Conservation (phyloP, 2,888 invertebrate species). For the Trachelus stipa region DNA sequence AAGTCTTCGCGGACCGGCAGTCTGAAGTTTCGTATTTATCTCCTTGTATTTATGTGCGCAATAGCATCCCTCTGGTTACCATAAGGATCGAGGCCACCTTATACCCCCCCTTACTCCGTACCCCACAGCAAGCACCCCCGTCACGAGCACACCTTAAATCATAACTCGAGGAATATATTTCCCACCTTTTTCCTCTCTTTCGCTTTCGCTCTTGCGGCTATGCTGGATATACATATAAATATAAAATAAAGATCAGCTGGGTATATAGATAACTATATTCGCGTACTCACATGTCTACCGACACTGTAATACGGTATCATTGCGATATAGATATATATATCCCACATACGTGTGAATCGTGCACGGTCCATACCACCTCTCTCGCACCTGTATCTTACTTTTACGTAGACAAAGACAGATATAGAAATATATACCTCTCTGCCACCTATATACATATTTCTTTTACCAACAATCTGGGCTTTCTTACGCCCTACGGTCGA, state of each 20-base stretch:
- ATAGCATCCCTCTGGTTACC: neutral
- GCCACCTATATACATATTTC: constrained; percentile 1
- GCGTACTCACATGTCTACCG: neutral
- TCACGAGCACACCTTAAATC: constrained; percentile 24
- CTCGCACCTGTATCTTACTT: neutral
- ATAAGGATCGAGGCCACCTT: too few species aligned
- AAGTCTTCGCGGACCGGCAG: too few species aligned
- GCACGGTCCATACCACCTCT: neutral
- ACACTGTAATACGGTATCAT: too few species aligned
- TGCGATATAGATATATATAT: too few species aligned
- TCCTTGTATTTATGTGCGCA: constrained; percentile 1
- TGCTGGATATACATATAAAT: neutral
- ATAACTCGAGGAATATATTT: constrained; percentile 24
- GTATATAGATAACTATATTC: neutral
- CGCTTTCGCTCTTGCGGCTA: neutral
- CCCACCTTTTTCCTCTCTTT: constrained; percentile 6
- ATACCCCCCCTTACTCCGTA: too few species aligned
- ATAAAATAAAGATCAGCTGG: neutral
- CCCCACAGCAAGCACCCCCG: constrained; percentile 8
- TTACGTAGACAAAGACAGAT: neutral
- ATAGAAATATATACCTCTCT: neutral
- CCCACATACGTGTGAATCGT: neutral
- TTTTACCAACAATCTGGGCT: neutral
- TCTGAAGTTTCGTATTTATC: neutral
- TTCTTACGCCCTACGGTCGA: neutral